A percentile compares a stretch with the other conserved stretches of the same genome.
These are phyloP conservation scores for Burhinus oedicnemus DNA, from an alignment of 2,113 vertebrate species.

Conservation along the genomic window DNA sequence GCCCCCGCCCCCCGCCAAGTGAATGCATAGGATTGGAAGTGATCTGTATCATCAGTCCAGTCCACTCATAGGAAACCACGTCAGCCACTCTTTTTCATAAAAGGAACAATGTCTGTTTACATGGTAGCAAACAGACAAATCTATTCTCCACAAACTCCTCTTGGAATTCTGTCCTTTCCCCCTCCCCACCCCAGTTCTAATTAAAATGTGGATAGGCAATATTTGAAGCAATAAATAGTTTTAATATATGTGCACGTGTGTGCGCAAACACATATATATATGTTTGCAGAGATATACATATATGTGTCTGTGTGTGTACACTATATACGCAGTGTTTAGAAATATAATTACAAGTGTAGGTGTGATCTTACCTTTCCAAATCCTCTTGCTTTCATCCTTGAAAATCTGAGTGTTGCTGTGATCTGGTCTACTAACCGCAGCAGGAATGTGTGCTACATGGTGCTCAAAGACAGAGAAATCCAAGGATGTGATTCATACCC, in stretches of 20 bases:
- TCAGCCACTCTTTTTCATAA: not conserved
- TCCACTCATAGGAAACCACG: not conserved
- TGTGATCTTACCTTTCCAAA: not conserved
- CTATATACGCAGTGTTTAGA: not conserved
- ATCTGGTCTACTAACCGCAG: not conserved
- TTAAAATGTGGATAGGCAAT: not conserved
- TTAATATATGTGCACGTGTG: too few relatives aligned
- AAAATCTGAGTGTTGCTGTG: not conserved
- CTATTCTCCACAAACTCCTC: not conserved
- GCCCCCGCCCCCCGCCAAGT: too few relatives aligned
- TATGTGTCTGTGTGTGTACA: fast-evolving
- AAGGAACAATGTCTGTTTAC: not conserved
- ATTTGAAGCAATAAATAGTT: not conserved
- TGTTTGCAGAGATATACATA: not conserved
- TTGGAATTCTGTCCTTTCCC: not conserved
- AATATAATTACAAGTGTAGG: not conserved
- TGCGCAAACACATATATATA: not conserved
- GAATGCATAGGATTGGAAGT: not conserved
- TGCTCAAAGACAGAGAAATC: not conserved
- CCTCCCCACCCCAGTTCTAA: not conserved
- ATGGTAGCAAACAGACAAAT: not conserved
- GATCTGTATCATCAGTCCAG: not conserved
- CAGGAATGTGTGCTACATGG: not conserved
- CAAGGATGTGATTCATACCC: not conserved
- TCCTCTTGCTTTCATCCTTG: not conserved